phyloP scores from a whole-genome alignment of 2,797 vertebrate species.

The Spea hammondii region DNA sequence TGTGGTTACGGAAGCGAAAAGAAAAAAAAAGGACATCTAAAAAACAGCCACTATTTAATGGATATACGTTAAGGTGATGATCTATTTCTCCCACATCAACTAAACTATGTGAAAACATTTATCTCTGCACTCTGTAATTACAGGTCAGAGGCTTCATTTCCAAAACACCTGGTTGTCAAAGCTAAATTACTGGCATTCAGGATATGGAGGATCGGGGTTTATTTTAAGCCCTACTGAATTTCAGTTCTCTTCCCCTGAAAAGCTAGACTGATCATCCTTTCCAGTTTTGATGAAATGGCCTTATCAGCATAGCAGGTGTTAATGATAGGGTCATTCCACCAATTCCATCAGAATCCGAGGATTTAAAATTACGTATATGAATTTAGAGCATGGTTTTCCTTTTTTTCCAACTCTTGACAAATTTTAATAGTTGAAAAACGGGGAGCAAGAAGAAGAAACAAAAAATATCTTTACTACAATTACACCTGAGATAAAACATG shows the following conservation, averaged over 20 bases:
- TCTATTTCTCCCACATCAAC: not conserved
- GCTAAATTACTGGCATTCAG: not conserved
- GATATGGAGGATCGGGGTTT: conserved; percentile 5
- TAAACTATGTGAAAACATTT: not conserved
- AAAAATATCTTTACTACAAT: too few species aligned
- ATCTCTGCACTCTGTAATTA: conserved; percentile 50
- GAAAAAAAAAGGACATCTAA: conserved; percentile 17
- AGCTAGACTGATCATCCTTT: not conserved
- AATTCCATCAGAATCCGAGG: too few species aligned
- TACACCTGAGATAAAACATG: too few species aligned
- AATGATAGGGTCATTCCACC: too few species aligned
- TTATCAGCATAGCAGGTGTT: too few species aligned
- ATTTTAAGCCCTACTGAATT: not conserved
- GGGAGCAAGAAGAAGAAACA: too few species aligned
- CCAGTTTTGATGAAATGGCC: too few species aligned
- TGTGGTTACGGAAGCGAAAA: not conserved
- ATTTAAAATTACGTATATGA: too few species aligned
- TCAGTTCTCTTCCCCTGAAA: not conserved
- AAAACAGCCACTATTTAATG: conserved; percentile 11
- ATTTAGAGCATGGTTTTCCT: too few species aligned
- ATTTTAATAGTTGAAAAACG: too few species aligned
- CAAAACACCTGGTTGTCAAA: conserved; percentile 37
- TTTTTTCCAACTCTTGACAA: too few species aligned
- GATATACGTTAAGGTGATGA: not conserved
- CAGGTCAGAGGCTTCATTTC: not conserved